Conservation (phyloP, 2,113 vertebrate species). For the Oreotrochilus melanogaster region DNA sequence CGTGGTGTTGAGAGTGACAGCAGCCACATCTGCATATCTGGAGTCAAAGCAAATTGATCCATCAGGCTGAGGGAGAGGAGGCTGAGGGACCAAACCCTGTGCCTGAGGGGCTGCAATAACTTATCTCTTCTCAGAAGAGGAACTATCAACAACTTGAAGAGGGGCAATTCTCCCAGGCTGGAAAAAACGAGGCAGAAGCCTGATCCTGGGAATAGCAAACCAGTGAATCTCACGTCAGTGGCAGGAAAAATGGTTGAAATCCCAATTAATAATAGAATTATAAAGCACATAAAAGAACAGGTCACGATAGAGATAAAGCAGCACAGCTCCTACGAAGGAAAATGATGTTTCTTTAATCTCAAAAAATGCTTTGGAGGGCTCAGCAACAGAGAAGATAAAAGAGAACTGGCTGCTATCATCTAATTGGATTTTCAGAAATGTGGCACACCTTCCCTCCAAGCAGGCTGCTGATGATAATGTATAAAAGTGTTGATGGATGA, state of each 20-base stretch:
- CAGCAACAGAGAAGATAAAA: conserved; percentile 66
- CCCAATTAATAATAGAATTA: conserved; percentile 71
- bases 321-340: conserved; percentile 48
- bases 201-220: conserved; percentile 44
- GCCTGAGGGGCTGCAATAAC: not conserved
- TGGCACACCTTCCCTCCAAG: conserved; percentile 73
- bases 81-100: not conserved
- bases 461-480: conserved; percentile 70
- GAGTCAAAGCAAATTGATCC: not conserved
- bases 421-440: conserved; percentile 74
- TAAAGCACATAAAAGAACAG: conserved; percentile 64
- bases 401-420: conserved; percentile 71
- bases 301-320: conserved; percentile 65
- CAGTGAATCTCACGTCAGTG: conserved; percentile 23
- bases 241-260: conserved; percentile 58
- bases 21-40: not conserved
- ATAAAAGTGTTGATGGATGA: conserved; percentile 73
- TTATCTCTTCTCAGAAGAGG: conserved; percentile 9
- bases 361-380: conserved; percentile 64
- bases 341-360: conserved; percentile 72
- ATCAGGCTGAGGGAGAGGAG: not conserved
- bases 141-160: conserved; percentile 40
- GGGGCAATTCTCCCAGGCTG: not conserved
- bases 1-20: not conserved
- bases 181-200: not conserved